These are phyloP conservation scores for Hetaerina titia DNA, from an alignment of 2,888 invertebrate species.

Conservation along the genomic window DNA sequence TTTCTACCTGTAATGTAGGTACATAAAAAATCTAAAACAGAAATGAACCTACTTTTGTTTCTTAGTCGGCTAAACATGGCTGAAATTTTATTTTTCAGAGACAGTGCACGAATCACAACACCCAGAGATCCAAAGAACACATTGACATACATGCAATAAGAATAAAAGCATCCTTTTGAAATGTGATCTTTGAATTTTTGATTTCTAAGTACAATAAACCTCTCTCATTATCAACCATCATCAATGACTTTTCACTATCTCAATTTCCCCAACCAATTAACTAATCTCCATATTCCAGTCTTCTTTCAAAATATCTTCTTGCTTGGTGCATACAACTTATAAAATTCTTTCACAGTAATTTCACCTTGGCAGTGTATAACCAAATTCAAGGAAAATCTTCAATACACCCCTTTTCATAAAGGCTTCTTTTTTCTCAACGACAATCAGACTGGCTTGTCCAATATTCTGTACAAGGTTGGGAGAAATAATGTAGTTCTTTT, in stretches of 20 bases:
- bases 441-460: constrained; percentile 35
- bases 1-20: constrained; percentile 33
- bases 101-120: constrained; percentile 66
- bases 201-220: constrained; percentile 65
- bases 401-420: constrained; percentile 50
- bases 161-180: constrained; percentile 61
- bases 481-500: constrained; percentile 42
- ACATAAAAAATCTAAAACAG: constrained; percentile 58
- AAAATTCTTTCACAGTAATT: constrained; percentile 56
- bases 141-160: constrained; percentile 62
- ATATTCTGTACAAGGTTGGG: constrained; percentile 60
- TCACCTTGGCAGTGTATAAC: constrained; percentile 51
- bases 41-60: constrained; percentile 62
- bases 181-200: constrained; percentile 65
- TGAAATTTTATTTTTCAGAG: constrained; percentile 65
- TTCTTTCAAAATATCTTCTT: constrained; percentile 63
- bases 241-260: constrained; percentile 42
- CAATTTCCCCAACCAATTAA: constrained; percentile 49
- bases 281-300: constrained; percentile 53
- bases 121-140: constrained; percentile 66
- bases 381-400: constrained; percentile 39
- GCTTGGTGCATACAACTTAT: constrained; percentile 54
- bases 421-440: constrained; percentile 20
- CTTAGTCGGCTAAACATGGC: constrained; percentile 59
- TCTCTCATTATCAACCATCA: constrained; percentile 60